Evolutionary conservation across 1,140 invertebrate species (phyloP).

Genomic region (Trachymyrmex septentrionalis): DNA sequence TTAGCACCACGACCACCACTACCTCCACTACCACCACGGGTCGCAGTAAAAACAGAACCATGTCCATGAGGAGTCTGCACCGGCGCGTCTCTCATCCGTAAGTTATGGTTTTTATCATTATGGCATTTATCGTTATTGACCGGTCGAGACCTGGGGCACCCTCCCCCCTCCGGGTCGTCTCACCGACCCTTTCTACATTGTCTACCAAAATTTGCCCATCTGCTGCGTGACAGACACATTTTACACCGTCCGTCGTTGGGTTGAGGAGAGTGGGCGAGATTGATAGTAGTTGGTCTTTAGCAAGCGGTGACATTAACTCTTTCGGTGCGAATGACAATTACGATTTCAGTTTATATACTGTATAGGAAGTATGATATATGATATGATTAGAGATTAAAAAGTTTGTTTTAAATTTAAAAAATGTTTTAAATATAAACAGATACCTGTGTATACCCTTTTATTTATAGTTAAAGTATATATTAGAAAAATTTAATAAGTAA

Average conservation of each 20-base stretch:
- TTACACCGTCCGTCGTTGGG: not conserved
- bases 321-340: conserved; percentile 4
- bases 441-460: not conserved
- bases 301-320: conserved; percentile 23
- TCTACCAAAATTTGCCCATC: not conserved
- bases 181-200: conserved; percentile 26
- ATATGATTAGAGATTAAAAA: not conserved
- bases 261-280: not conserved
- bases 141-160: not conserved
- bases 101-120: conserved; percentile 71
- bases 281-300: not conserved
- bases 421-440: not conserved
- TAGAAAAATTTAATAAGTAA: not conserved
- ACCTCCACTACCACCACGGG: conserved; percentile 74
- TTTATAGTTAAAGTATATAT: not conserved
- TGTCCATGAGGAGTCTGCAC: conserved; percentile 85
- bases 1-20: conserved; percentile 73
- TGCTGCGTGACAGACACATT: conserved; percentile 18
- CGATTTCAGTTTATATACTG: not conserved
- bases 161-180: not conserved
- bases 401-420: not conserved
- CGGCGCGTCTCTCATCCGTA: conserved; percentile 86
- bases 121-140: conserved; percentile 5
- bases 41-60: conserved; percentile 80
- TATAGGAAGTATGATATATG: not conserved